Conservation (phyloP, 2,797 vertebrate species). For the Hydrophis major region DNA sequence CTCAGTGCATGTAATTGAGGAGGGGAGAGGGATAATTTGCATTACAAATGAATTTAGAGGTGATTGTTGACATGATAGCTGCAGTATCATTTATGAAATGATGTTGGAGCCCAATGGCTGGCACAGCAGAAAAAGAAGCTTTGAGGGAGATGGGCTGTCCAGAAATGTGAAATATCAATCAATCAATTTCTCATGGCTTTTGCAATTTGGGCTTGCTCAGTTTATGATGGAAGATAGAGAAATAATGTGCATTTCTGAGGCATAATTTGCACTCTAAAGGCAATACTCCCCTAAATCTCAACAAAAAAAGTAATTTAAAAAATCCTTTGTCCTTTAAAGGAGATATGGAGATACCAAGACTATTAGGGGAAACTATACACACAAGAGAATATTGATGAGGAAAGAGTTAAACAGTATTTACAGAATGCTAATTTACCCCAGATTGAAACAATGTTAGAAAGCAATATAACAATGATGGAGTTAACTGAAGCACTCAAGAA, state of each 20-base stretch:
- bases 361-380: too few species aligned
- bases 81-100: not conserved
- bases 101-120: not conserved
- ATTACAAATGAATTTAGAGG: not conserved
- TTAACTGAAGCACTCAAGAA: too few species aligned
- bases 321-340: not conserved
- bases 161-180: not conserved
- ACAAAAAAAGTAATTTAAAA: not conserved
- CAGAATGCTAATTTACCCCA: too few species aligned
- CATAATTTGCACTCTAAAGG: not conserved
- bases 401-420: too few species aligned
- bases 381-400: too few species aligned
- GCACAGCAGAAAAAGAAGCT: not conserved
- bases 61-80: not conserved
- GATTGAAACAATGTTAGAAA: too few species aligned
- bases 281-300: not conserved
- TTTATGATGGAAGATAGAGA: not conserved
- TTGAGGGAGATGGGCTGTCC: not conserved
- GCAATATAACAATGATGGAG: too few species aligned
- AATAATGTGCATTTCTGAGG: not conserved
- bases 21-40: not conserved
- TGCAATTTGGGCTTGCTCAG: not conserved
- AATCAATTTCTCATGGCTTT: not conserved
- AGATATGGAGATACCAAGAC: not conserved
- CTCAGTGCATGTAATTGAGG: not conserved